Evolutionary conservation across 2,888 invertebrate species (phyloP), one percentile per base, ranked within the genome.

Genomic region (Troilus luridus): DNA sequence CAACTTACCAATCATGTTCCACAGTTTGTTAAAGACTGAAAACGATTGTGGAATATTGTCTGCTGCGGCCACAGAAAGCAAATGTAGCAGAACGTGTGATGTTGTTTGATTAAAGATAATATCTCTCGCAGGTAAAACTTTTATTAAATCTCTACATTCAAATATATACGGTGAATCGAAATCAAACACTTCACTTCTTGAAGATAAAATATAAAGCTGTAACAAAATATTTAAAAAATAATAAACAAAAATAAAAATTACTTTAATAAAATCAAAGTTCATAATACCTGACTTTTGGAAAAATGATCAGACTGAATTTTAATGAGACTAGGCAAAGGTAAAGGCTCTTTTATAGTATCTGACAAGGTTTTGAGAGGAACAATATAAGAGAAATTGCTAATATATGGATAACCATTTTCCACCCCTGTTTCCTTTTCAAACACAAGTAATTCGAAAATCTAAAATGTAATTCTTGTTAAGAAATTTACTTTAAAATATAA

Each of bases 11-110:
- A 92, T 19, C 27, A 89, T 67, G n/a, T 67, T 72, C 27, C 91
- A 62, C 17, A 92, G 88, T 19, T 91, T 88, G 77, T 92, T 89
- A 21, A 92, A 64, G 54, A 92, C 91, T 58, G 92, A 91, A 60
- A 92, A 88, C 14, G 92, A 67, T 10, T 92, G 81, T 19, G 92
- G 91, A 11, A 88, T 59, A 88, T 90, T 88, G 21, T 91, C 58
- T 19, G 54, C 89, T 64, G 91, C 88, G n/a, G 91, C 21, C 58
- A 91, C 90, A 17, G 92, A 77, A 24, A 91, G 77, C 10, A 92
- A 81, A 54, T 92, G 88, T 59, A 58, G 62, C 81, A 41, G 88
- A 56, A 67, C 64, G 60, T 41, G 92, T 62, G 62, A 90, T 58
- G 64, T 81, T 59, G 58, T 72, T 56, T 81, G 85, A 67, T 54